A percentile compares a stretch with the other conserved stretches of the same genome.
Evolutionary conservation across 2,888 invertebrate species (phyloP).

Genomic region (Phalera bucephala): DNA sequence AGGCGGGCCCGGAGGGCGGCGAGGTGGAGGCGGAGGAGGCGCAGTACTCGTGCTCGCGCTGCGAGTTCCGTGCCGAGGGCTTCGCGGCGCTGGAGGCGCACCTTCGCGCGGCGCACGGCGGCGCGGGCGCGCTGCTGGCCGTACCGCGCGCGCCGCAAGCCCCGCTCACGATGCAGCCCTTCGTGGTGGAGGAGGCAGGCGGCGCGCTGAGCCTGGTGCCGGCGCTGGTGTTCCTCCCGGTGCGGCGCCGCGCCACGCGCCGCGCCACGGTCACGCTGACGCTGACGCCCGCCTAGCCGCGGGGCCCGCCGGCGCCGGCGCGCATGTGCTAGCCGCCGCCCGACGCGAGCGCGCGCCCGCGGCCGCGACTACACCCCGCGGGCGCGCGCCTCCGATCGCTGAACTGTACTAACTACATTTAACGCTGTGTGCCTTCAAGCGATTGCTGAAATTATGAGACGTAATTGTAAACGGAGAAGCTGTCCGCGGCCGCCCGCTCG

Average conservation of each 20-base stretch:
- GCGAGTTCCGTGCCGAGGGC: slow-evolving; percentile 74
- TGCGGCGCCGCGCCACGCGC: slow-evolving; percentile 92
- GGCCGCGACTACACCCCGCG: slow-evolving; percentile 56
- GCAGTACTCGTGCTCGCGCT: slow-evolving; percentile 74
- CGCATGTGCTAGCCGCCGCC: slow-evolving; percentile 20
- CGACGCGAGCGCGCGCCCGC: slow-evolving; percentile 50
- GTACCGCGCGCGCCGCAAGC: slow-evolving; percentile 86
- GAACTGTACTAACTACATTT: slow-evolving; percentile 83
- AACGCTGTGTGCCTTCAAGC: slow-evolving; percentile 93
- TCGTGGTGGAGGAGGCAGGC: slow-evolving; percentile 88
- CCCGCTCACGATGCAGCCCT: slow-evolving; percentile 95
- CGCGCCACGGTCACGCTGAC: slow-evolving; percentile 96
- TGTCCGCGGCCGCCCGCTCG: slow-evolving; percentile 66
- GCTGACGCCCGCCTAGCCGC: slow-evolving; percentile 93
- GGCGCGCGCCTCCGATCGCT: slow-evolving; percentile 68
- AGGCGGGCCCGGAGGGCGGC: slow-evolving; percentile 41
- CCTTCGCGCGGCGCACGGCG: slow-evolving; percentile 74
- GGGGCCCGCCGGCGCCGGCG: slow-evolving; percentile 18
- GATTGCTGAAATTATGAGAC: slow-evolving; percentile 86
- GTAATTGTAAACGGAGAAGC: slow-evolving; percentile 75
- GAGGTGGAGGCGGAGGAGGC: slow-evolving; percentile 53
- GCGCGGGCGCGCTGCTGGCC: slow-evolving; percentile 77
- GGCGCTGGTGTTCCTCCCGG: slow-evolving; percentile 96
- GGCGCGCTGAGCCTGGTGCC: slow-evolving; percentile 89
- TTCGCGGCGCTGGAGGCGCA: slow-evolving; percentile 77